Base-by-base conservation (phyloP, 2,888 invertebrate species). In the Prosopocoilus inquinatus region DNA sequence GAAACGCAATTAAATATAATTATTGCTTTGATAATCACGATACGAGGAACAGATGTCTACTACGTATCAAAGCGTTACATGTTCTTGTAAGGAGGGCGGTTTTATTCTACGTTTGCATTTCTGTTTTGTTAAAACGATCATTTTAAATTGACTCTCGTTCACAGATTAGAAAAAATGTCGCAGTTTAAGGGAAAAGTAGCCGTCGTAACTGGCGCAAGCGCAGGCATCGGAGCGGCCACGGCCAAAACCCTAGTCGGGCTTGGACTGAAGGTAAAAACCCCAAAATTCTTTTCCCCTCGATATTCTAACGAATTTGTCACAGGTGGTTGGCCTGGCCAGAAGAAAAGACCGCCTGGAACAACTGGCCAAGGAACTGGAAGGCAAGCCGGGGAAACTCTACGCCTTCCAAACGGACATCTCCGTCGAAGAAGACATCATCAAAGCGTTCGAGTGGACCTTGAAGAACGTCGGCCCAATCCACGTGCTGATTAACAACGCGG, bases 291-390 rank as follows among this genome's bases (percentile, higher is more conserved):
- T n/a, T 12, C 32, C 32, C 32, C 12, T 32, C 32, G 11, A 12
- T 34, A 11, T 4, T 2, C 5, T 11, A 47, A 34, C 7, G 7
- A 34, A 20, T 12, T 15, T 12, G 34, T 34, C 28, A 9, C 4
- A 52, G 45, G 52, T 52, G 15, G 44, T 51, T 28, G 51, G 36
- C 35, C 20, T 52, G 9, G 52, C 28, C 33, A 44, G 52, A 52
- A 28, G 28, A 32, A 33, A 15, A 5, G 44, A 52, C 8, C 11
- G 16, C 9, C 9, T 52, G 7, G 45, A 45, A 46, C 12, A 33
- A 12, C 35, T 47, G 5, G 47, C 32, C 11, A 16, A 33, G 16
- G 9, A 11, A n/a, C 16, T 34, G 2, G 33, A 49, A 11, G 36
- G 34, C 11, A 45, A 52, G 9, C 2, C 4, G 20, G 20, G 20